A percentile compares a stretch with the other conserved stretches of the same genome.
phyloP scores from a whole-genome alignment of 1,140 invertebrate species.

The Centruroides sculpturatus region DNA sequence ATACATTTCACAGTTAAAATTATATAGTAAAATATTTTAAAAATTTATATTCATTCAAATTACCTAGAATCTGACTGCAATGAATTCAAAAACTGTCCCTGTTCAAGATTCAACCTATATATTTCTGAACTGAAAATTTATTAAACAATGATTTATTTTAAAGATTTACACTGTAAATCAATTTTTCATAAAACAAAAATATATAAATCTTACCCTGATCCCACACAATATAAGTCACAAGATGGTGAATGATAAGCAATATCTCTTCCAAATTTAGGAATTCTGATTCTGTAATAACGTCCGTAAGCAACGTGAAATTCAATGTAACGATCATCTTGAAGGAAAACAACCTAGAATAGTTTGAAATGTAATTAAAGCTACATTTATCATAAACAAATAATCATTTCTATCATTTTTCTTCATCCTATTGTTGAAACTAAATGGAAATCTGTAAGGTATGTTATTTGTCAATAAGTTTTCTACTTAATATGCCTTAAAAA shows the following conservation, averaged over 20 bases:
- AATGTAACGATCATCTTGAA: constrained; percentile 57
- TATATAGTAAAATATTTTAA: too few relatives aligned
- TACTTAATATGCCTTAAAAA: too few relatives aligned
- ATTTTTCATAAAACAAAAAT: background rate
- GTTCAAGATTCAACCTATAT: constrained; percentile 87
- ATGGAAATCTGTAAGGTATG: too few relatives aligned
- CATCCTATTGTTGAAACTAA: too few relatives aligned
- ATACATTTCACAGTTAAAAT: too few relatives aligned
- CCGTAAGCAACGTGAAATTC: constrained; percentile 92
- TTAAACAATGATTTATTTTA: background rate
- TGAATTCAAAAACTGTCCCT: constrained; percentile 82
- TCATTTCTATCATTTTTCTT: too few relatives aligned
- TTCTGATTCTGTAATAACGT: constrained; percentile 72
- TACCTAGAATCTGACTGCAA: constrained; percentile 55
- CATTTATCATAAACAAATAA: too few relatives aligned
- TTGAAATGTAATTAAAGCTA: too few relatives aligned
- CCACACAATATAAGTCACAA: constrained; percentile 86
- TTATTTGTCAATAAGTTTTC: too few relatives aligned
- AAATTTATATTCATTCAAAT: constrained; percentile 14
- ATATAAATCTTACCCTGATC: constrained; percentile 46
- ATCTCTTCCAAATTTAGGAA: constrained; percentile 91
- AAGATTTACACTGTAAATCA: too few relatives aligned
- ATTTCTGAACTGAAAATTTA: constrained; percentile 58
- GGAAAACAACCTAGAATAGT: constrained; percentile 36
- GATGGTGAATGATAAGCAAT: constrained; percentile 76